Evolutionary conservation across 2,888 invertebrate species (phyloP).

Genomic region (Cinara cedri): DNA sequence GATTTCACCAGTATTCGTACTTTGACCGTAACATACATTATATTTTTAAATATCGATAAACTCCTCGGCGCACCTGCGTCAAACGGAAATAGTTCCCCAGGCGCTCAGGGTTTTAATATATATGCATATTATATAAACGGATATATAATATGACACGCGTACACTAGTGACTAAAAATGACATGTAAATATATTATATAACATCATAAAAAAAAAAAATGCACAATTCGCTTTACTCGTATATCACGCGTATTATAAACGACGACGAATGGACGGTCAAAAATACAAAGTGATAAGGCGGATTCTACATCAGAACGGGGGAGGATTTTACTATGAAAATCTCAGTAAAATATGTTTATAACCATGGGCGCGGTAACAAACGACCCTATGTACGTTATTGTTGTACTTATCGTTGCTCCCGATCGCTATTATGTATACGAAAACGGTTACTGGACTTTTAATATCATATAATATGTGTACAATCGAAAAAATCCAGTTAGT

Average conservation of each 20-base stretch:
- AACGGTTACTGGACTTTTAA: slow-evolving; percentile 13
- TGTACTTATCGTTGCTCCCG: background rate
- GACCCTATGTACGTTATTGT: background rate
- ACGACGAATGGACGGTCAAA: background rate
- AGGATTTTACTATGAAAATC: too few species aligned
- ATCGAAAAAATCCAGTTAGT: too few species aligned
- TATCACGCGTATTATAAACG: background rate
- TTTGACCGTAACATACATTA: background rate
- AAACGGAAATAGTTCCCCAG: background rate
- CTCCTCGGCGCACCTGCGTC: background rate
- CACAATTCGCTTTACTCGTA: background rate
- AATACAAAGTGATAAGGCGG: background rate
- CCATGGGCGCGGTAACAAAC: background rate
- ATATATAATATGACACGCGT: background rate
- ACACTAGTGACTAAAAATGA: background rate
- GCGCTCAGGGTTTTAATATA: background rate
- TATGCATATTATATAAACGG: background rate
- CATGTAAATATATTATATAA: background rate
- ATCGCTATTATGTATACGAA: background rate
- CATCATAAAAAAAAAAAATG: background rate
- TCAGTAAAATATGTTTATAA: slow-evolving; percentile 17
- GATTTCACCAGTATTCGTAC: too few species aligned
- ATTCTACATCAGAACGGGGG: background rate
- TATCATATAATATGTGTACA: too few species aligned
- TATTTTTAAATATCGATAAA: slow-evolving; percentile 35